Conservation (phyloP, 2,113 vertebrate genomes). For the Rhizomys pruinosus region DNA sequence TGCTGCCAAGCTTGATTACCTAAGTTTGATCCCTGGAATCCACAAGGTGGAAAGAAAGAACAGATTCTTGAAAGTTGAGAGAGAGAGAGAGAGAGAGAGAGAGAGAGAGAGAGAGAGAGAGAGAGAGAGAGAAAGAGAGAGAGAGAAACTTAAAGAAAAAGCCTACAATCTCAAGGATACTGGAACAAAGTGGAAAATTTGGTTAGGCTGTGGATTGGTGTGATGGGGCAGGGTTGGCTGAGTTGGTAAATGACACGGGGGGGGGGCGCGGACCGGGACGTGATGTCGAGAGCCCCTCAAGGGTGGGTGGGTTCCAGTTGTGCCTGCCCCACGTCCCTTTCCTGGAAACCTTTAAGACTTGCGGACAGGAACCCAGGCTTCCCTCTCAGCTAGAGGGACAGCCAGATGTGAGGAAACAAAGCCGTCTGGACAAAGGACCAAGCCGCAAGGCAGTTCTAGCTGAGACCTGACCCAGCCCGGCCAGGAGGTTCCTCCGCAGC, state of each 20-base stretch:
- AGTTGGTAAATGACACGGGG: background rate
- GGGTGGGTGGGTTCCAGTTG: background rate
- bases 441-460: background rate
- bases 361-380: background rate
- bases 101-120: no score
- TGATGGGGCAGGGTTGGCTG: background rate
- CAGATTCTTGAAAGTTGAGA: no score
- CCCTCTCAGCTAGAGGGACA: background rate
- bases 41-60: background rate
- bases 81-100: no score
- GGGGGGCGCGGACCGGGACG: no score
- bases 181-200: background rate
- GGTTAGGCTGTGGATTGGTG: background rate
- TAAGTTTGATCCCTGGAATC: background rate
- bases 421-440: slow-evolving; percentile 19
- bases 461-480: background rate
- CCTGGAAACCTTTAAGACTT: background rate
- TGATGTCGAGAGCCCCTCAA: background rate
- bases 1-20: background rate
- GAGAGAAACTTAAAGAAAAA: background rate
- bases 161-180: background rate
- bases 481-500: background rate
- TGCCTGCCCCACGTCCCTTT: background rate
- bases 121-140: no score
- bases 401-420: background rate